These are phyloP conservation scores for Mus spicilegus DNA, from an alignment of 2,113 vertebrate species.

Conservation along the genomic window DNA sequence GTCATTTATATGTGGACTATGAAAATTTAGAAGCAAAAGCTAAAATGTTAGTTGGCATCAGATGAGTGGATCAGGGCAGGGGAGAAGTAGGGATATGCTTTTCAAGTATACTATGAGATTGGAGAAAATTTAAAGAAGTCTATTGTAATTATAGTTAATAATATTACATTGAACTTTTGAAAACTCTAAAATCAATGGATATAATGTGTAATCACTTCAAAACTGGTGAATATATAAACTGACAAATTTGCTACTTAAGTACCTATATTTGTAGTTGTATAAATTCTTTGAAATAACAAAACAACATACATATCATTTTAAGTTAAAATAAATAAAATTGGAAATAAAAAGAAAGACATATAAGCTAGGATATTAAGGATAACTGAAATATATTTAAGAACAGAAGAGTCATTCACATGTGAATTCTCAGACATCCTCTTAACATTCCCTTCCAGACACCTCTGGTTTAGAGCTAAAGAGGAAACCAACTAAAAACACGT, in stretches of 20 bases:
- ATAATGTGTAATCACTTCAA: not conserved
- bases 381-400: not conserved
- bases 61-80: not conserved
- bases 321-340: not conserved
- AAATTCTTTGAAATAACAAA: not conserved
- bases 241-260: not conserved
- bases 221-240: not conserved
- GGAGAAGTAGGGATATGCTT: not conserved
- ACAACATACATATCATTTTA: not conserved
- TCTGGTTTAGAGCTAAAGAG: not conserved
- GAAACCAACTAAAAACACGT: not conserved
- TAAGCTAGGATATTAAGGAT: not conserved
- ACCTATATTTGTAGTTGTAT: not conserved
- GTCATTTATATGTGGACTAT: not conserved
- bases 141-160: not conserved
- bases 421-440: not conserved
- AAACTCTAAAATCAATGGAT: not conserved
- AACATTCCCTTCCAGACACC: not conserved
- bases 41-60: not conserved
- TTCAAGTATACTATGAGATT: not conserved
- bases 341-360: not conserved
- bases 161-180: not conserved
- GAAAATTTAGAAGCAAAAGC: not conserved
- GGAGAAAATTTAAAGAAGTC: not conserved
- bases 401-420: not conserved